Base-by-base conservation (phyloP, 2,797 vertebrate genomes). In the Hirundo rustica region DNA sequence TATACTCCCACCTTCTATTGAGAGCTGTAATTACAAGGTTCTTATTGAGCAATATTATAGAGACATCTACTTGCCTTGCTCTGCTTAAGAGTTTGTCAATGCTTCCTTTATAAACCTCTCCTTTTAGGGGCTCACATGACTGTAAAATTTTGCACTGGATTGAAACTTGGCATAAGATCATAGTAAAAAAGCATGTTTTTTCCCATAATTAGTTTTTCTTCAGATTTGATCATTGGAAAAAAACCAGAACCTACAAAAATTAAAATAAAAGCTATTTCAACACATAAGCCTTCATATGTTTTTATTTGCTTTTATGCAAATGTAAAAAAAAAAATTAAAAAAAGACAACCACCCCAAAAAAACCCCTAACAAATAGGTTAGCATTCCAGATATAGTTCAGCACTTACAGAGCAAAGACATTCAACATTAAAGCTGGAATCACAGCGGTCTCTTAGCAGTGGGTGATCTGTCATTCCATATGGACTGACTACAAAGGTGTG, bases 21-120 rank as follows among this genome's bases (percentile, higher is more conserved):
- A 91, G 55, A 91, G 21, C 38, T 92, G 44, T 65, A 93, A 89
- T 91, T 85, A 84, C 70, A 93, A 64, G 34, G 32, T 71, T 86
- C 91, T 92, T 81, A 84, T 42, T 89, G 79, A 91, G 85, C 53
- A 89, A 90, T 88, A 85, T 85, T 92, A 58, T 64, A 91, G 76
- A 93, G 93, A 94, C 82, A 96, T 62, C 62, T 92, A 91, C 62
- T 92, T 95, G 76, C 53, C 76, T 64, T 67, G 73, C 76, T 93
- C 44, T 84, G 53, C 76, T 91, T 84, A 81, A 70, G 38, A 29
- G 36, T 81, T 95, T 79, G 70, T 96, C 95, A 97, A 92, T 96
- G 79, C 79, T 94, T 96, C 85, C 91, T 92, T 92, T 96, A 95
- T 93, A 93, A 92, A 88, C 34, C 9, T 84, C 36, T 88, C 51